These are phyloP conservation scores for Lepidurus packardi DNA, from an alignment of 1,140 invertebrate genomes.

Conservation along the genomic window DNA sequence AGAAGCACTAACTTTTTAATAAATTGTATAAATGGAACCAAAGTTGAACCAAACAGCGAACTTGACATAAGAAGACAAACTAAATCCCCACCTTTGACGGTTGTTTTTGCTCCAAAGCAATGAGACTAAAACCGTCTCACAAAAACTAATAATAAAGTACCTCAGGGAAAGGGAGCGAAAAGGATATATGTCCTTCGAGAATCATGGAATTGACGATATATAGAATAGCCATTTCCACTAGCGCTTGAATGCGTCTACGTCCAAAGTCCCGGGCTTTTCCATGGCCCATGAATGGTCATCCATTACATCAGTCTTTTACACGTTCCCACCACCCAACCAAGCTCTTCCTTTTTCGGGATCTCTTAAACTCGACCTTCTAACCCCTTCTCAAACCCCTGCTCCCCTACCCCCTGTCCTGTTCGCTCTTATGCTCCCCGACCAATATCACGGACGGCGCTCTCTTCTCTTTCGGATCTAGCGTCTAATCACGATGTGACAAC, in stretches of 20 bases:
- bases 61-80: too few relatives aligned
- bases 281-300: constrained; percentile 1
- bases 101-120: too few relatives aligned
- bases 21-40: too few relatives aligned
- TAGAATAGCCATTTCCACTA: too few relatives aligned
- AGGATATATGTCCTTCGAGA: too few relatives aligned
- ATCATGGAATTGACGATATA: too few relatives aligned
- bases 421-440: neutral
- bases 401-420: neutral
- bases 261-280: neutral
- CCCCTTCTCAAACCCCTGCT: neutral
- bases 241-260: neutral
- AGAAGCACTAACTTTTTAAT: too few relatives aligned
- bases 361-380: neutral
- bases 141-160: too few relatives aligned
- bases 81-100: too few relatives aligned
- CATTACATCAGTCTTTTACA: neutral
- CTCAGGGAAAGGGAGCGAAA: too few relatives aligned
- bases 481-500: constrained; percentile 19
- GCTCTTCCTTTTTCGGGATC: neutral
- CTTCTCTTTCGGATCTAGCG: neutral
- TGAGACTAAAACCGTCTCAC: too few relatives aligned
- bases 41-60: too few relatives aligned
- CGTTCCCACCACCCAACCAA: neutral
- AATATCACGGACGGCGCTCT: neutral